Evolutionary conservation across 2,888 invertebrate genomes (phyloP).

Genomic region (Lordiphosa fenestrarum): DNA sequence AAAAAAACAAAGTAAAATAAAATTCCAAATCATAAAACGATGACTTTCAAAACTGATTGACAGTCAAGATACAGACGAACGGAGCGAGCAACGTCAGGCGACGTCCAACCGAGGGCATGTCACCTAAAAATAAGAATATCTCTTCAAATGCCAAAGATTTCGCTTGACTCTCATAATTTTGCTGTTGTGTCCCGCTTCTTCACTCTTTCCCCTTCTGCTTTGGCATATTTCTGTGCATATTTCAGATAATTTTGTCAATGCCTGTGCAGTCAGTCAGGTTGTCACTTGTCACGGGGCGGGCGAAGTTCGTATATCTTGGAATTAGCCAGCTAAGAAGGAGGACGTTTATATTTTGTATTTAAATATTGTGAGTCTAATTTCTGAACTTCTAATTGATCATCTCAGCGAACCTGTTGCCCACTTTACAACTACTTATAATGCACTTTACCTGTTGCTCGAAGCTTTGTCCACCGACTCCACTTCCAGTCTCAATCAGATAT

Average conservation of each 20-base stretch:
- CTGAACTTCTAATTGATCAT: conserved; percentile 4
- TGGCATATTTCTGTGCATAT: conserved; percentile 70
- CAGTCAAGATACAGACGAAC: conserved; percentile 63
- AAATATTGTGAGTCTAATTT: neutral
- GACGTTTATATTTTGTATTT: conserved; percentile 8
- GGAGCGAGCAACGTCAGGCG: conserved; percentile 23
- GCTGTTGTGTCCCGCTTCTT: conserved; percentile 16
- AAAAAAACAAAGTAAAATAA: conserved; percentile 19
- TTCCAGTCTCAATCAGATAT: conserved; percentile 33
- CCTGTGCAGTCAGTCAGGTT: conserved; percentile 78
- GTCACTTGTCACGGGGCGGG: conserved; percentile 71
- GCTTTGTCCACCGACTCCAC: conserved; percentile 7
- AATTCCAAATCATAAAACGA: conserved; percentile 43
- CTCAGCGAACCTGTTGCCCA: conserved; percentile 27
- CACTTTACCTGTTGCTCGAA: conserved; percentile 34
- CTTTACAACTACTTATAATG: conserved; percentile 25
- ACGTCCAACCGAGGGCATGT: conserved; percentile 77
- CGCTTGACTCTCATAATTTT: conserved; percentile 41
- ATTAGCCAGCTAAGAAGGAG: conserved; percentile 67
- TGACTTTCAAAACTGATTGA: conserved; percentile 77
- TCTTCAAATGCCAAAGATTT: conserved; percentile 69
- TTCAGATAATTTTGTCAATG: conserved; percentile 80
- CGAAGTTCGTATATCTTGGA: conserved; percentile 58
- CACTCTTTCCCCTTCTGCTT: conserved; percentile 29
- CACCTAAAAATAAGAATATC: conserved; percentile 79